These are phyloP conservation scores for Cylindroiulus punctatus DNA, from an alignment of 2,888 invertebrate genomes.

Conservation along the genomic window DNA sequence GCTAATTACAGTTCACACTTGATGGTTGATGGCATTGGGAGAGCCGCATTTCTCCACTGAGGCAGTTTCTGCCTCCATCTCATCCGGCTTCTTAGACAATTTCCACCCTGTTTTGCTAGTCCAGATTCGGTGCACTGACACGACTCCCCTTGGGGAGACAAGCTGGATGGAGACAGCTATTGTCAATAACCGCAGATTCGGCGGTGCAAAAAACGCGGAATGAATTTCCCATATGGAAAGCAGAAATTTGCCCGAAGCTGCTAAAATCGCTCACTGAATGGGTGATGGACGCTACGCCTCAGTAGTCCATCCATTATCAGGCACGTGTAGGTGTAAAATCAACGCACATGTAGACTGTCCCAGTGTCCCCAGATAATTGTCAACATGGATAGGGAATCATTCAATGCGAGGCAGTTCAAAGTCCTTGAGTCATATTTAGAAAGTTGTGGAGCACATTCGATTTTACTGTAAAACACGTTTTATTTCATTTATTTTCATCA, in stretches of 20 bases:
- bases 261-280: not conserved
- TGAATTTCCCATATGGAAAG: constrained; percentile 30
- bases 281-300: not conserved
- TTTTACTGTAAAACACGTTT: no score
- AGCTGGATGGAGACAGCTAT: not conserved
- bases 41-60: not conserved
- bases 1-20: not conserved
- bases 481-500: no score
- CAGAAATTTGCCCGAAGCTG: not conserved
- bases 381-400: no score
- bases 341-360: not conserved
- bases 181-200: not conserved
- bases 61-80: not conserved
- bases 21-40: not conserved
- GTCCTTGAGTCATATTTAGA: no score
- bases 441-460: no score
- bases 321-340: not conserved
- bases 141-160: not conserved
- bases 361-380: no score
- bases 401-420: no score
- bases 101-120: constrained; percentile 20
- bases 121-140: constrained; percentile 4
- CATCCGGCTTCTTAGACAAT: not conserved
- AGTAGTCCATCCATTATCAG: not conserved
- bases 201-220: not conserved